phyloP scores from a whole-genome alignment of 2,888 invertebrate species.

The Tenthredo notha region DNA sequence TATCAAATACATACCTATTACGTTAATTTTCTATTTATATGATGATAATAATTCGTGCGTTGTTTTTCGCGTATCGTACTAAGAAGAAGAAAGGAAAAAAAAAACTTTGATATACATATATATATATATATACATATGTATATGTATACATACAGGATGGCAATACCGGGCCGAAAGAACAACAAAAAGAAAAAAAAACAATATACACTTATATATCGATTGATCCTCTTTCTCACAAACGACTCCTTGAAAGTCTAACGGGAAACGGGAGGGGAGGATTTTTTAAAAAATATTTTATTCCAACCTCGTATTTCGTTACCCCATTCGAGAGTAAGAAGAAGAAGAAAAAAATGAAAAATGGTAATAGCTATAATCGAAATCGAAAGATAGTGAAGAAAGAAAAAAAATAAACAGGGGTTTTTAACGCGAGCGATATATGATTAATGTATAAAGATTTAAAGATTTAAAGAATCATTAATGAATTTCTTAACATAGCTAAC shows the following conservation, averaged over 20 bases:
- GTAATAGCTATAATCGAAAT: no score
- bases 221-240: background rate
- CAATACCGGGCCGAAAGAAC: background rate
- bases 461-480: constrained; percentile 48
- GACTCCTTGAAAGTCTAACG: no score
- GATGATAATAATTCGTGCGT: background rate
- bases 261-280: no score
- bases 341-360: background rate
- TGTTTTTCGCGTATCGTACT: constrained; percentile 39
- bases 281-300: no score
- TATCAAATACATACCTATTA: background rate
- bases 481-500: no score
- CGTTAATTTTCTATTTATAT: background rate
- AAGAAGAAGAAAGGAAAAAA: background rate
- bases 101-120: background rate
- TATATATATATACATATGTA: background rate
- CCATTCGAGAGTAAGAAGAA: background rate
- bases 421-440: background rate
- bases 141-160: background rate
- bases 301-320: no score
- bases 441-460: constrained; percentile 17
- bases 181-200: background rate
- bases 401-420: background rate
- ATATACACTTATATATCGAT: background rate
- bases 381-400: background rate